Percentiles rank a stretch among this genome's conserved stretches.
Conservation (phyloP, 2,888 invertebrate species). For the Tenthredo scrophulariae region DNA sequence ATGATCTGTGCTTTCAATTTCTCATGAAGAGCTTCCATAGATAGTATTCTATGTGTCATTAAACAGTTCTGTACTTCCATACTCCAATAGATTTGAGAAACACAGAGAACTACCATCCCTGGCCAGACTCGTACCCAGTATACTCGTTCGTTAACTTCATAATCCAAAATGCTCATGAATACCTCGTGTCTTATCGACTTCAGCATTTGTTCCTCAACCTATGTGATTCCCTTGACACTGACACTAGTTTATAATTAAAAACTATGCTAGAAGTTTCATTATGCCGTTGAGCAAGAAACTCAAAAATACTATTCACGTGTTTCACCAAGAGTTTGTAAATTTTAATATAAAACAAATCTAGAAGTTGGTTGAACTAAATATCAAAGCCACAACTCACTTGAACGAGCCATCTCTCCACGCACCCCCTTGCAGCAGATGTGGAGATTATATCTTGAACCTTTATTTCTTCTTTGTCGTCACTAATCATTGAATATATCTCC, state of each 20-base stretch:
- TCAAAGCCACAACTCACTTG: conserved; percentile 73
- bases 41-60: conserved; percentile 80
- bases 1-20: conserved; percentile 83
- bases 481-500: conserved; percentile 89
- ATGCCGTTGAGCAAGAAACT: not conserved
- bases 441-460: conserved; percentile 83
- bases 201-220: conserved; percentile 92
- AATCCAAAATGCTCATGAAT: conserved; percentile 84
- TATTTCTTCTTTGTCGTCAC: conserved; percentile 88
- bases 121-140: conserved; percentile 90
- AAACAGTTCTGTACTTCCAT: conserved; percentile 87
- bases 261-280: conserved; percentile 29
- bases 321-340: not conserved
- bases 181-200: conserved; percentile 86
- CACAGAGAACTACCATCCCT: conserved; percentile 90
- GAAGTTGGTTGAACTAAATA: not conserved
- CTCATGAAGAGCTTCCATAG: conserved; percentile 81
- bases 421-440: conserved; percentile 87
- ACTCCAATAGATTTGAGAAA: conserved; percentile 92
- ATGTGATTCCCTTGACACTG: conserved; percentile 60
- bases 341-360: not conserved
- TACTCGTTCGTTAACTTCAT: conserved; percentile 81
- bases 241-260: conserved; percentile 36
- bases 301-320: not conserved
- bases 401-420: conserved; percentile 93